A percentile compares a stretch with the other conserved stretches of the same genome.
Evolutionary conservation across 2,888 invertebrate species (phyloP).

Genomic region (Mesochorus sp.): DNA sequence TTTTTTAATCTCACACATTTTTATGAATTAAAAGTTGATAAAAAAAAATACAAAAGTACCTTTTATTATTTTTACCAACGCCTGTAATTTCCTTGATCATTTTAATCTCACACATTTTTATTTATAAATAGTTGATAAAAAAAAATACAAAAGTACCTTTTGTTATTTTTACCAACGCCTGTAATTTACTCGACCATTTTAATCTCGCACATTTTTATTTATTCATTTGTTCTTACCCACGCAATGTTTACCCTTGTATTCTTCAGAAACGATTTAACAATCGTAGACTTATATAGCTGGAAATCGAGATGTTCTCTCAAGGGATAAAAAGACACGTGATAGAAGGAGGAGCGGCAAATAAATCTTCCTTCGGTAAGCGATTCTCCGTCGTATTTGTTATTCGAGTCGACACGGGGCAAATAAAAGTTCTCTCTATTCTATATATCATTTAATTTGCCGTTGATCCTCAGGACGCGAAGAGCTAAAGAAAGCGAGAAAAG

Average conservation of each 20-base stretch:
- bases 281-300: not conserved
- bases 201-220: conserved; percentile 5
- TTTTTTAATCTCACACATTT: too few relatives aligned
- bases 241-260: conserved; percentile 24
- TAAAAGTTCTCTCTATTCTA: conserved; percentile 49
- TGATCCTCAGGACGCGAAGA: conserved; percentile 46
- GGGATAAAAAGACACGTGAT: not conserved
- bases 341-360: conserved; percentile 19
- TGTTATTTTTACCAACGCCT: not conserved
- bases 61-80: not conserved
- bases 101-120: conserved; percentile 8
- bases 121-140: not conserved
- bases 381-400: conserved; percentile 55
- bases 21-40: not conserved
- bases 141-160: not conserved
- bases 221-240: conserved; percentile 3
- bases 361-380: conserved; percentile 40
- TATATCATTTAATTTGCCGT: conserved; percentile 63
- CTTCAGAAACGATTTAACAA: conserved; percentile 9
- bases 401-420: conserved; percentile 58
- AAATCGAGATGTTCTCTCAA: not conserved
- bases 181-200: not conserved
- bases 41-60: not conserved
- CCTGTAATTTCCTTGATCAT: not conserved
- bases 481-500: conserved; percentile 9